A percentile compares a stretch with the other conserved stretches of the same genome.
phyloP scores from a whole-genome alignment of 1,140 invertebrate genomes.

The Anastrepha obliqua region DNA sequence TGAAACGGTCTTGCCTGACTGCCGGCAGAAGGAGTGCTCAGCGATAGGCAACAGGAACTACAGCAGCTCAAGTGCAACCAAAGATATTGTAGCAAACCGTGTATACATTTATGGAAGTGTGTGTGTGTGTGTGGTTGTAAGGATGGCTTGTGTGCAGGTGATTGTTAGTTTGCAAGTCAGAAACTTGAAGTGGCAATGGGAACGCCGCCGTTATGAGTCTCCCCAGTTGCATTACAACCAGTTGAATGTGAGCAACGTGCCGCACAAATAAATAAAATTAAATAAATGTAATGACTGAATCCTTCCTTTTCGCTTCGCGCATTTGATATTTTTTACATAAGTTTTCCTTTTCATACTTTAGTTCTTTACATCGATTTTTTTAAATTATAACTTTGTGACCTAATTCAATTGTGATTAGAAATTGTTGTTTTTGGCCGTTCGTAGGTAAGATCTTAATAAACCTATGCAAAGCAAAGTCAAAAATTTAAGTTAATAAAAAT shows the following conservation, averaged over 20 bases:
- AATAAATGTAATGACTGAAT: background rate
- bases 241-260: background rate
- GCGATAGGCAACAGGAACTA: background rate
- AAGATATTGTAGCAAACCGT: background rate
- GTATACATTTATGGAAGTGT: background rate
- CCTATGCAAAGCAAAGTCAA: background rate
- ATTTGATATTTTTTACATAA: background rate
- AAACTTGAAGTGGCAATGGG: background rate
- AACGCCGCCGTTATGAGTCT: background rate
- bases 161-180: background rate
- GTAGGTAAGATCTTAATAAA: background rate
- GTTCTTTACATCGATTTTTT: background rate
- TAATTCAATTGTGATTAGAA: background rate
- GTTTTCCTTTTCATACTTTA: background rate
- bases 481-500: background rate
- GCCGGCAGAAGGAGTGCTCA: background rate
- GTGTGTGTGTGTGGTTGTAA: background rate
- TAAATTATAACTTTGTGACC: constrained; percentile 26
- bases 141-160: background rate
- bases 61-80: background rate
- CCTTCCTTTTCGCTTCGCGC: constrained; percentile 18
- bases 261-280: constrained; percentile 41
- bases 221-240: background rate
- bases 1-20: background rate
- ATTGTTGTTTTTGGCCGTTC: background rate